Evolutionary conservation across 35 echinoderm and acorn worm species (phyloP), one percentile per base, ranked within the genome.

Genomic region (Apostichopus japonicus): DNA sequence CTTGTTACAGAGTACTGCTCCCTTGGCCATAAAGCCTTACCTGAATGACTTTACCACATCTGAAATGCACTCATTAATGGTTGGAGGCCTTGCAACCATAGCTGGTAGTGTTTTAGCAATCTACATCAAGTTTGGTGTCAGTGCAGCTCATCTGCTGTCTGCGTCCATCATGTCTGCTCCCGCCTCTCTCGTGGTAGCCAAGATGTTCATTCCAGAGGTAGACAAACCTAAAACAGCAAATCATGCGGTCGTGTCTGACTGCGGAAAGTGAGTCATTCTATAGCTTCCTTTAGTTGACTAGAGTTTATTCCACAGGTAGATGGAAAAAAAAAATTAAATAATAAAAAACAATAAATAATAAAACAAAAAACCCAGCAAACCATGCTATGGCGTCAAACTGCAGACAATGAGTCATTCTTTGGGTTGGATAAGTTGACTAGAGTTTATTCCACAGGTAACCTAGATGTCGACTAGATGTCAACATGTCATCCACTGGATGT

Each of bases 101-200:
- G 97, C 97, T 27, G 97, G 97, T 33, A 99, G 95, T 79, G 95
- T 99, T 6, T 86, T 99, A 70, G 97, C 95, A 2, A 88, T 96
- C 53, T 99, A 96, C 86, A 99, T 99, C 91, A 79, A 86, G 24
- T 99, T 99, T 63, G 95, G 93, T 63, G 94, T 96, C 80, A 99
- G 94, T 73, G 95, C 95, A 19, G 91, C 97, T n/a, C 97, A 99
- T 87, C 95, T 99, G 25, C 92, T 99, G 17, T 94, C 97, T 4
- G 97, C 97, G 22, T 99, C 97, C 53, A 96, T 99, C 80, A 99
- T 99, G 91, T 99, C 97, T 56, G 97, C 97, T 13, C 97, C 97
- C 17, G 97, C 97, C 55, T 95, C 97, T 33, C 91, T 99, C 24
- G 97, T 93, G 61, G 86, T 93, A 17, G 90, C 97, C 17, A 99